Evolutionary conservation across 2,888 invertebrate species (phyloP), one percentile per base, ranked within the genome.

Genomic region (Caenorhabditis japonica): DNA sequence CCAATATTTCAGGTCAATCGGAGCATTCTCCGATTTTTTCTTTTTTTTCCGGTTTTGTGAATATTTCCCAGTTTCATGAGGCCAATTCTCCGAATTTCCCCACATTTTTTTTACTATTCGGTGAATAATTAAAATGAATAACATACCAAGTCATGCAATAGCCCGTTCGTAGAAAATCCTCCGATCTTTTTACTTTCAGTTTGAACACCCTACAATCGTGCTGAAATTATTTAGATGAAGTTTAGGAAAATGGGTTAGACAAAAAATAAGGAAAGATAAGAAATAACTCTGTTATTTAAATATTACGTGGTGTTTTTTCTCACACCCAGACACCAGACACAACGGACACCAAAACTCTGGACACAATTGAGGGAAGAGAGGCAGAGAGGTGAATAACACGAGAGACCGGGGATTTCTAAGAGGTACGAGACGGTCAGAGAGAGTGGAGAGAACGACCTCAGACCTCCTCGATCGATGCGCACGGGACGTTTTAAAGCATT

Each of bases 111-210:
- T n/a, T n/a, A n/a, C n/a, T n/a, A n/a, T n/a, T n/a, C n/a, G n/a
- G n/a, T n/a, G n/a, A 55, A 19, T 3, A 17, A 7, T 41, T 19
- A 13, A 8, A 13, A n/a, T 19, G 5, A 19, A n/a, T 23, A 10
- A 27, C 34, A 43, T 23, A 61, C 64, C 39, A 64, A 64, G 64
- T 49, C 64, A 64, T 64, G 55, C 64, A 55, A 49, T 36, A 12
- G 21, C 17, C 15, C 19, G 13, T 33, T 46, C 36, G 17, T 19
- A 56, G n/a, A n/a, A n/a, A n/a, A 38, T 49, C 64, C 41, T 25
- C 36, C 43, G 23, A 34, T 34, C 21, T 41, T 17, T 15, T 15
- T 13, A n/a, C 2, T 17, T 30, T 17, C 27, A 19, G 39, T 38
- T 46, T 55, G 55, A 47, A 41, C 38, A 55, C 56, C 44, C 39